phyloP scores from a whole-genome alignment of 2,113 vertebrate genomes.

The Esox niger region DNA sequence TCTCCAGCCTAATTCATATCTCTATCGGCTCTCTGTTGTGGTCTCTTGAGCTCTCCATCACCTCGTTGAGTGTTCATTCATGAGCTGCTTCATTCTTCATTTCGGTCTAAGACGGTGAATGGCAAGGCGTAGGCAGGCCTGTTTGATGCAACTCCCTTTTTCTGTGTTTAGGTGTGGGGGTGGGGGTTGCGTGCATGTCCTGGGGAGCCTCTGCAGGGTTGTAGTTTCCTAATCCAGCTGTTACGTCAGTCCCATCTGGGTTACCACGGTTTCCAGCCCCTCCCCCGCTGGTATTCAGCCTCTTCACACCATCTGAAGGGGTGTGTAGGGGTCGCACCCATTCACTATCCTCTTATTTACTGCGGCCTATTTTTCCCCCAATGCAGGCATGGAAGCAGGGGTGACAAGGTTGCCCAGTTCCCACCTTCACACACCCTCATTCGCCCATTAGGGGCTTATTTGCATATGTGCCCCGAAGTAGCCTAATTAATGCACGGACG shows the following conservation, averaged over 20 bases:
- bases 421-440: slow-evolving; percentile 63
- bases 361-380: slow-evolving; percentile 47
- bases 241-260: not conserved
- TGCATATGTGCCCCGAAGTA: slow-evolving; percentile 51
- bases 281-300: not conserved
- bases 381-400: slow-evolving; percentile 58
- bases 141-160: not conserved
- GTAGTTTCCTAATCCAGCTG: not conserved
- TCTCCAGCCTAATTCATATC: slow-evolving; percentile 22
- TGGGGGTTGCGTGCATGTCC: slow-evolving; percentile 29
- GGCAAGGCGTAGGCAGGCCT: too few species aligned
- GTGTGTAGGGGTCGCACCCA: slow-evolving; percentile 28
- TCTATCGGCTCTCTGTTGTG: slow-evolving; percentile 38
- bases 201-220: not conserved
- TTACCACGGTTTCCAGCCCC: not conserved
- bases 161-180: not conserved
- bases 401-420: slow-evolving; percentile 76
- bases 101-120: too few species aligned
- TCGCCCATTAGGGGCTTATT: slow-evolving; percentile 47
- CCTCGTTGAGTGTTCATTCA: slow-evolving; percentile 7
- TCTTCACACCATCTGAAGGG: not conserved
- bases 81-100: not conserved
- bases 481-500: slow-evolving; percentile 61
- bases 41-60: slow-evolving; percentile 43
- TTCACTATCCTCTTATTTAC: slow-evolving; percentile 49